Evolutionary conservation across 2,888 invertebrate genomes (phyloP), one percentile per base, ranked within the genome.

Genomic region (Drosophila pseudotalamancana): DNA sequence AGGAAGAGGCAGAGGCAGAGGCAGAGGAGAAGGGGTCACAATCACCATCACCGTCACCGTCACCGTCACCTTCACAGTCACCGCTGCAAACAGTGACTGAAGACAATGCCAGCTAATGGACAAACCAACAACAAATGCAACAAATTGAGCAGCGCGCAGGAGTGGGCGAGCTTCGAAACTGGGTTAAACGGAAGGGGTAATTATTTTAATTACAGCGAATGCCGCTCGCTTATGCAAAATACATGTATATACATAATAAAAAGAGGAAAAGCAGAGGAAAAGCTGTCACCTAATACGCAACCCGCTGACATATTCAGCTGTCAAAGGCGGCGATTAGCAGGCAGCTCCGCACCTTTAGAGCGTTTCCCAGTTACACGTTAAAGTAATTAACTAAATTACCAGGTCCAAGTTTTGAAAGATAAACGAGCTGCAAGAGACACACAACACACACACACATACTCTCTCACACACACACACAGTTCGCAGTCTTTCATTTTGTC

Each of bases 351-450:
- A 82, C 86, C 86, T 87, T 73, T 72, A 53, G 50, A 64, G 48
- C 71, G 56, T 62, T 57, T n/a, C 62, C 48, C 61, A 72, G 72
- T 75, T 67, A 82, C 88, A 78, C 65, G 72, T 73, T 75, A 72
- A 86, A 81, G 89, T 88, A 88, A 87, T 87, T 88, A 87, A 88
- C 73, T 63, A 88, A 88, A 87, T 87, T 88, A 88, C 81, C 77
- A 70, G 67, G 70, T 62, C 72, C 72, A 64, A 56, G 40, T 40
- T 45, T 37, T 35, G 16, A 65, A 78, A 45, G 68, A 85, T 62
- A 77, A 79, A 77, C 73, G 68, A 77, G 72, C 60, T 72, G 74
- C 65, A 70, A 56, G 23, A 51, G 37, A 37, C 35, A 61, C 19
- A 40, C 25, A 37, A 56, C 8, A 40, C 40, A 40, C 23, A 37